Percentiles rank a stretch among this genome's conserved stretches.
Conservation (phyloP, 2,113 vertebrate genomes). For the Plectropomus leopardus region DNA sequence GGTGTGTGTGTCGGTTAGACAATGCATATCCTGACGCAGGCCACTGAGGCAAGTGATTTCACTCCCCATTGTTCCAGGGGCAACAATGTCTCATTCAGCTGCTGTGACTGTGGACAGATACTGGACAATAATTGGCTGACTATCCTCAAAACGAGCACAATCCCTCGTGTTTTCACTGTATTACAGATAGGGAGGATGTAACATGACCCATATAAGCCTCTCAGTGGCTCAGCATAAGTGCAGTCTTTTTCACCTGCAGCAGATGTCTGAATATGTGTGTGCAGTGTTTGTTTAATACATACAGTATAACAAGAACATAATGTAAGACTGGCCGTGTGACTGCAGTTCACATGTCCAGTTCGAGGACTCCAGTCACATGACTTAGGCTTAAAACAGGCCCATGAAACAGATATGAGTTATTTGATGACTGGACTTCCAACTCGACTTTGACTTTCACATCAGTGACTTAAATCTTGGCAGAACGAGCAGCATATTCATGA, state of each 20-base stretch:
- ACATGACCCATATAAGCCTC: slow-evolving; percentile 39
- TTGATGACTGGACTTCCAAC: neutral
- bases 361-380: neutral
- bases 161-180: slow-evolving; percentile 34
- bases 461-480: neutral
- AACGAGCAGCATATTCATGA: neutral
- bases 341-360: neutral
- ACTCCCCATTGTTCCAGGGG: slow-evolving; percentile 73
- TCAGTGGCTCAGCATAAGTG: slow-evolving; percentile 27
- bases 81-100: slow-evolving; percentile 81
- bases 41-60: slow-evolving; percentile 65
- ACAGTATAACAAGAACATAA: neutral
- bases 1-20: slow-evolving; percentile 20
- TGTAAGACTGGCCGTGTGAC: neutral
- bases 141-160: slow-evolving; percentile 41
- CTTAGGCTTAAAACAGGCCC: neutral
- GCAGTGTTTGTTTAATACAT: neutral
- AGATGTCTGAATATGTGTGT: neutral
- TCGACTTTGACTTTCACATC: neutral
- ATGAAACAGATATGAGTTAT: neutral
- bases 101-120: slow-evolving; percentile 38
- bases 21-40: slow-evolving; percentile 46
- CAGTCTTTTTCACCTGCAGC: slow-evolving; percentile 7
- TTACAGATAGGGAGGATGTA: slow-evolving; percentile 19
- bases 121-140: slow-evolving; percentile 51